phyloP scores from a whole-genome alignment of 2,113 vertebrate species.

The Coturnix japonica region DNA sequence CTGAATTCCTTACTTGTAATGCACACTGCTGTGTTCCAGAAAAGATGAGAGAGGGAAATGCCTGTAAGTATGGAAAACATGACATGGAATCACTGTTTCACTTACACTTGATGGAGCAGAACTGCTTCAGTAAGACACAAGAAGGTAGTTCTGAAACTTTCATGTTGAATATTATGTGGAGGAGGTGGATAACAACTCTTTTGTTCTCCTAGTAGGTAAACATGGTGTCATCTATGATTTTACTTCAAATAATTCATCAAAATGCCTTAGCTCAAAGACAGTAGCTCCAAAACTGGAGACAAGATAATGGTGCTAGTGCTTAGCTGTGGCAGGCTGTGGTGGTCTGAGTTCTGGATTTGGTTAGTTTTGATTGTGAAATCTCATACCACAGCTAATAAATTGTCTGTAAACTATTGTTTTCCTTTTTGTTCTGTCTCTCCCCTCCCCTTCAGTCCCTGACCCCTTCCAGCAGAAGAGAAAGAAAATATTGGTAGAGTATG shows the following conservation, averaged over 20 bases:
- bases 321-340: background rate
- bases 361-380: background rate
- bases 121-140: background rate
- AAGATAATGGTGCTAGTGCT: background rate
- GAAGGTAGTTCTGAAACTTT: background rate
- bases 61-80: background rate
- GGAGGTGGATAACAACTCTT: background rate
- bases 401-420: background rate
- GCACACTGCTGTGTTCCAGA: background rate
- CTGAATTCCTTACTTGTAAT: constrained; percentile 35
- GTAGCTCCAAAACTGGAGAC: background rate
- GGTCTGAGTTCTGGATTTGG: background rate
- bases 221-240: background rate
- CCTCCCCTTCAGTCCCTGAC: background rate
- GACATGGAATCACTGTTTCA: background rate
- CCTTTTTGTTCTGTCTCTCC: background rate
- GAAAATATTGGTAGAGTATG: background rate
- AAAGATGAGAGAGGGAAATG: background rate
- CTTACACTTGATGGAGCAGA: background rate
- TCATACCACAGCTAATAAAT: background rate
- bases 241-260: background rate
- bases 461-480: background rate
- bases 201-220: background rate
- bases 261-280: accelerated
- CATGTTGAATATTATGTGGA: background rate